Base-by-base conservation (phyloP, 2,888 invertebrate species). In the Lutraria lutraria region DNA sequence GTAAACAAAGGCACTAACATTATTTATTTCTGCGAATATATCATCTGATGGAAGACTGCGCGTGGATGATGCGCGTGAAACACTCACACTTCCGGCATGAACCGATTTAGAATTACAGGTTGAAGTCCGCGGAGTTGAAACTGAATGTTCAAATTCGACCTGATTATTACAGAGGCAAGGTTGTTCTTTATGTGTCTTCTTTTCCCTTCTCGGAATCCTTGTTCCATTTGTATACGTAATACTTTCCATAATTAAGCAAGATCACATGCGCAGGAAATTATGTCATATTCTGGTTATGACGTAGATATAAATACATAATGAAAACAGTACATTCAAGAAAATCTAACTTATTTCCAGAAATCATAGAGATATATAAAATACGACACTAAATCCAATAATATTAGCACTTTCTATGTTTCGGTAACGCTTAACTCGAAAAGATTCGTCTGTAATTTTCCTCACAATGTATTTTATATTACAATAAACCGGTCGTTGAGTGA, bases 11-110 rank as follows among this genome's bases (percentile, higher is more conserved):
- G 87, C 87, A 84, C 87, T 88, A 0, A 88, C 87, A 88, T 88
- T 88, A 63, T 84, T 88, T 34, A 88, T 88, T 6, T 83, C 83
- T 19, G 83, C 83, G 56, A 88, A 88, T 25, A 88, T 88, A 76
- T 84, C 84, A 43, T 43, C 43, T 43, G 43, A 43, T 34, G 76
- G 76, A 53, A 52, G 52, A 54, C 76, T 76, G 19, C 29, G 43
- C 12, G 34, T 76, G 21, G 63, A 31, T 10, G 83, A n/a, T 60
- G 60, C 29, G 19, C 43, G 56, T 25, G 84, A 72, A 25, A 68
- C 29, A 68, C 54, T 76, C 16, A 21, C 19, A 84, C 76, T 54
- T 72, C 76, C 63, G 19, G 29, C n/a, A 53, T 53, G 16, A 19
- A 76, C 52, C 31, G 53, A 76, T 8, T 76, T 54, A 76, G 25